Percentiles rank a stretch among this genome's conserved stretches.
phyloP scores from a whole-genome alignment of 2,888 invertebrate species.

The Bombylius discolor region DNA sequence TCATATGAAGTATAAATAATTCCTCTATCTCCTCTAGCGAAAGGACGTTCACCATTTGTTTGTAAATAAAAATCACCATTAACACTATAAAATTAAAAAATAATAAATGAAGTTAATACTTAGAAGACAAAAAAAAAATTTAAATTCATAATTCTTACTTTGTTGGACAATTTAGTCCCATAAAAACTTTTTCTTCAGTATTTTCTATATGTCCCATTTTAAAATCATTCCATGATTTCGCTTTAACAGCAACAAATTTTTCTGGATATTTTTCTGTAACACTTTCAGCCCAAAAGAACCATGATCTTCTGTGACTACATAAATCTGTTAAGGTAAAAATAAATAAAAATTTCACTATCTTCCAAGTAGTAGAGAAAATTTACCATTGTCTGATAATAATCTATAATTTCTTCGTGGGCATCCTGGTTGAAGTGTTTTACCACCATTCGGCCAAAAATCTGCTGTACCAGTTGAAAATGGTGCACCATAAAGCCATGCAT shows the following conservation, averaged over 20 bases:
- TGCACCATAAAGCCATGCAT: conserved; percentile 48
- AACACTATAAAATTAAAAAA: conserved; percentile 18
- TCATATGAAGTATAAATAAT: conserved; percentile 17
- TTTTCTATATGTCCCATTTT: conserved; percentile 27
- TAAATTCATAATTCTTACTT: conserved; percentile 18
- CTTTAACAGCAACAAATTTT: conserved; percentile 44
- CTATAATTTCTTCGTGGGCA: conserved; percentile 39
- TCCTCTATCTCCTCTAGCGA: conserved; percentile 27
- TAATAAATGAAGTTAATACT: background rate
- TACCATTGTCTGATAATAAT: conserved; percentile 31
- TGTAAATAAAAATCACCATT: conserved; percentile 32
- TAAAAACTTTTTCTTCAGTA: conserved; percentile 17
- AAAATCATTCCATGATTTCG: conserved; percentile 44
- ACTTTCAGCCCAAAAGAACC: conserved; percentile 49
- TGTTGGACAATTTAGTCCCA: conserved; percentile 32
- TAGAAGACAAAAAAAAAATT: background rate
- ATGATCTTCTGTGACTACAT: conserved; percentile 48
- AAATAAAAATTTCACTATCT: background rate
- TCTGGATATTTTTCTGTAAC: conserved; percentile 26
- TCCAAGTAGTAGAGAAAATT: background rate
- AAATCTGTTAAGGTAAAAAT: conserved; percentile 32
- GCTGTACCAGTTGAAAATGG: conserved; percentile 44
- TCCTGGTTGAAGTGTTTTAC: conserved; percentile 46
- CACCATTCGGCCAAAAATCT: conserved; percentile 51
- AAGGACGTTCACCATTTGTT: conserved; percentile 32